Evolutionary conservation across 1,140 invertebrate species (phyloP).

Genomic region (Drosophila trapezifrons): DNA sequence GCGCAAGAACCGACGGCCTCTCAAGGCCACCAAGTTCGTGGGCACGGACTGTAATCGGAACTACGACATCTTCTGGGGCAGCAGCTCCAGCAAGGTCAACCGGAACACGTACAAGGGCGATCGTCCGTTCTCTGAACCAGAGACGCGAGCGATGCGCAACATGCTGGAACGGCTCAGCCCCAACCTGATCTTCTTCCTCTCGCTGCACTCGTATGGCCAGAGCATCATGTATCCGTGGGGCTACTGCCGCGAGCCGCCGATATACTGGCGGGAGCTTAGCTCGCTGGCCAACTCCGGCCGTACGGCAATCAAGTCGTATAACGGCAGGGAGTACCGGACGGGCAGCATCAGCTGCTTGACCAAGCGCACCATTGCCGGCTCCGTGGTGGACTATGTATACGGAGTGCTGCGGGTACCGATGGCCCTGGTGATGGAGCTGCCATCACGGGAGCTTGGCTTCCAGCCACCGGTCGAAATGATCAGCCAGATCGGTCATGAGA

Average conservation of each 20-base stretch:
- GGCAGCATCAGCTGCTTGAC: conserved; percentile 74
- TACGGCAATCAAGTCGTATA: conserved; percentile 85
- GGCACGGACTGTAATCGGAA: conserved; percentile 89
- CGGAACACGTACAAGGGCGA: conserved; percentile 89
- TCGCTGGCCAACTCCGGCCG: conserved; percentile 84
- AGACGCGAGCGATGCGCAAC: conserved; percentile 87
- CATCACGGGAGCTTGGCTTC: conserved; percentile 87
- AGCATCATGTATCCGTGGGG: conserved; percentile 87
- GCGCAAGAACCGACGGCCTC: conserved; percentile 85
- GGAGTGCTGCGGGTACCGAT: conserved; percentile 87
- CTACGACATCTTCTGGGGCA: conserved; percentile 88
- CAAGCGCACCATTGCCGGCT: conserved; percentile 87
- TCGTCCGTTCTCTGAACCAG: conserved; percentile 90
- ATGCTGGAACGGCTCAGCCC: conserved; percentile 85
- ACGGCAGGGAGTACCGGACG: conserved; percentile 84
- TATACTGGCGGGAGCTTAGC: conserved; percentile 60
- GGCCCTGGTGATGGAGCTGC: conserved; percentile 89
- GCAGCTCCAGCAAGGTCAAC: conserved; percentile 86
- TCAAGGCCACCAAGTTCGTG: conserved; percentile 84
- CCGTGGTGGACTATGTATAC: conserved; percentile 89
- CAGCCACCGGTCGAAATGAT: conserved; percentile 87
- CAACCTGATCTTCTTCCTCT: conserved; percentile 87
- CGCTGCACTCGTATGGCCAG: conserved; percentile 89
- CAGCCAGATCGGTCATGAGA: conserved; percentile 86
- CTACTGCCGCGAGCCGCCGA: conserved; percentile 84